Conservation (phyloP, 2,113 vertebrate species). For the Protobothrops mucrosquamatus region DNA sequence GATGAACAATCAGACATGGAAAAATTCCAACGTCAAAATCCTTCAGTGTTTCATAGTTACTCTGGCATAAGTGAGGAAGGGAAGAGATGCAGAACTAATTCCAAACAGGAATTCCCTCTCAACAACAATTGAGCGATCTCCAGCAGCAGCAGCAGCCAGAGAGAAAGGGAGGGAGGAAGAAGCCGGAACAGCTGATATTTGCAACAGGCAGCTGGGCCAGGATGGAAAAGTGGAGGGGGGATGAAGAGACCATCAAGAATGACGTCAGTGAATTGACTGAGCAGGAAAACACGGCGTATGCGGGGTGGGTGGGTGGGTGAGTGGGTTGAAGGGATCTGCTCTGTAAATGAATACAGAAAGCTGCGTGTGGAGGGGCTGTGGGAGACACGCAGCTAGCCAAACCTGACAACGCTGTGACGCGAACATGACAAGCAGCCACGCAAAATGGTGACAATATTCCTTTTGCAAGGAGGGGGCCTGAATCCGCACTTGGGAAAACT, state of each 20-base stretch:
- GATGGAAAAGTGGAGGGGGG: not conserved
- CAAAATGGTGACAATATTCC: conserved; percentile 9
- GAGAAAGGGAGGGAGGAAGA: not conserved
- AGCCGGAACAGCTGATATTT: not conserved
- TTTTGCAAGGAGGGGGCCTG: not conserved
- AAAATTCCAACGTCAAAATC: not conserved
- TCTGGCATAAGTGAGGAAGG: not conserved
- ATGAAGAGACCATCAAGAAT: not conserved
- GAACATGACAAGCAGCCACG: not conserved
- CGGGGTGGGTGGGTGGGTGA: not conserved
- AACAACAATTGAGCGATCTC: not conserved
- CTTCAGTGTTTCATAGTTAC: not conserved
- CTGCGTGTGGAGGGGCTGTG: not conserved
- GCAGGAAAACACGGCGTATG: conserved; percentile 10
- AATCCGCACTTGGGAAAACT: not conserved
- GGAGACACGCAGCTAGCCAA: conserved; percentile 8
- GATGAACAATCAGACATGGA: not conserved
- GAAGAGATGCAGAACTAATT: not conserved
- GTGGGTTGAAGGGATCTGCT: not conserved
- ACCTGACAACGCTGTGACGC: not conserved
- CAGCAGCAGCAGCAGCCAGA: not conserved
- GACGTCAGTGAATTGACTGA: conserved; percentile 25
- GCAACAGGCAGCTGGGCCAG: conserved; percentile 7
- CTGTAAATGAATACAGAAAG: not conserved
- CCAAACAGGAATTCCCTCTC: not conserved